Evolutionary conservation across 2,888 invertebrate species (phyloP), one percentile per base, ranked within the genome.

Genomic region (Cactoblastis cactorum): DNA sequence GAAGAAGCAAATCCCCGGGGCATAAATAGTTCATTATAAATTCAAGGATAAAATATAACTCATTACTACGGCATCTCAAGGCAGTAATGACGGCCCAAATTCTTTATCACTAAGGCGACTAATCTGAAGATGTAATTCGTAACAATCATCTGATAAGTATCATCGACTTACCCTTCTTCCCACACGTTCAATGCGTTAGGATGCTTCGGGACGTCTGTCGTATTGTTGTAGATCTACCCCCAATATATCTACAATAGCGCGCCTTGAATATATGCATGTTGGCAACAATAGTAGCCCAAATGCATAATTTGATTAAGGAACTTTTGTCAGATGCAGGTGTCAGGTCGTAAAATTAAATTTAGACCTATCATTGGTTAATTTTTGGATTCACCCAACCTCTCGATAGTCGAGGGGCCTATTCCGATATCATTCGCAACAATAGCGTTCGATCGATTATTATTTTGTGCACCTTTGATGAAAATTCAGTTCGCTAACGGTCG

Each of bases 71-170:
- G n/a, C 14, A 35, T 11, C 4, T 14, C 14, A 17, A n/a, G 15
- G 17, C 11, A 1, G 38, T 46, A n/a, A 35, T 24, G 6, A 17
- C 37, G 12, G 9, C 18, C 35, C 28, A 37, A 4, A 28, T 50
- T 45, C 49, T 43, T 9, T 39, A 39, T 45, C 38, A n/a, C 33
- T 6, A 33, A 33, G 48, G 52, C 62, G 55, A 53, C 63, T 74
- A 70, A 79, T 75, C 75, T 71, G 63, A 69, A 77, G 76, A 78
- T 77, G 77, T 72, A 74, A 85, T 86, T 86, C 79, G 83, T 87
- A 80, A 86, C 89, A 87, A 89, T 88, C 83, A 88, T 77, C 76
- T 83, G 88, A 89, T 89, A 88, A 87, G 84, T 82, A 89, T 88
- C 80, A 72, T 68, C 78, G 71, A 71, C 70, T 67, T 71, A 83